Base-by-base conservation (phyloP, 2,113 vertebrate genomes). In the Mastomys natalensis region DNA sequence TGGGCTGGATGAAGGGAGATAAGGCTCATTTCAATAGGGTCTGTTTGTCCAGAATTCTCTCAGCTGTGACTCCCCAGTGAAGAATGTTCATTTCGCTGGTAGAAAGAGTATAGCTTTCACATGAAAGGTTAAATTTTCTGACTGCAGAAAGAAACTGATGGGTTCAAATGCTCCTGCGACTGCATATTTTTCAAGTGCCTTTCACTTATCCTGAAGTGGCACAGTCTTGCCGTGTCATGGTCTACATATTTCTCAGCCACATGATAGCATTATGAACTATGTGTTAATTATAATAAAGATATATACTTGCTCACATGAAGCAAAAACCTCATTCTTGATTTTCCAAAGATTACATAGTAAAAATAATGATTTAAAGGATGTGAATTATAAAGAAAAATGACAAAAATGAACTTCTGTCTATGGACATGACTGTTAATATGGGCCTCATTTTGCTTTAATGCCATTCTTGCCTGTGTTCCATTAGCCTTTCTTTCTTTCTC, bases 21-120 rank as follows among this genome's bases (percentile, higher is more conserved):
- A 87, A 64, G 51, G 60, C 51, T 87, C 45, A 70, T 82, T 85
- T 73, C 70, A 82, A 72, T 7, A 43, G 11, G 53, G 5, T 91
- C 43, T 80, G 45, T 81, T 92, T 92, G 53, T 81, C 73, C 64
- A 92, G 66, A 55, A 64, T 81, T 81, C 37, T 64, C 29, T 92
- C 53, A 51, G 21, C 26, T 92, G 24, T 73, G 53, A 91, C 53
- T 95, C 43, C 37, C 29, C 8, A 8, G 5, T 68, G 4, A 88
- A 68, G 48, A 81, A 66, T 66, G 40, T 40, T 88, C n/a, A 5
- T 45, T 84, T 84, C 81, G 24, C 37, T 66, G 66, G 88, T 68
- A 37, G n/a, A 74, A 48, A 43, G 58, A 87, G 40, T 11, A 1
- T 21, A 68, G 26, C 17, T 81, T 72, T 91, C 55, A 81, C 12